Base-by-base conservation (phyloP, 2,888 invertebrate genomes). In the Caenorhabditis sp. region DNA sequence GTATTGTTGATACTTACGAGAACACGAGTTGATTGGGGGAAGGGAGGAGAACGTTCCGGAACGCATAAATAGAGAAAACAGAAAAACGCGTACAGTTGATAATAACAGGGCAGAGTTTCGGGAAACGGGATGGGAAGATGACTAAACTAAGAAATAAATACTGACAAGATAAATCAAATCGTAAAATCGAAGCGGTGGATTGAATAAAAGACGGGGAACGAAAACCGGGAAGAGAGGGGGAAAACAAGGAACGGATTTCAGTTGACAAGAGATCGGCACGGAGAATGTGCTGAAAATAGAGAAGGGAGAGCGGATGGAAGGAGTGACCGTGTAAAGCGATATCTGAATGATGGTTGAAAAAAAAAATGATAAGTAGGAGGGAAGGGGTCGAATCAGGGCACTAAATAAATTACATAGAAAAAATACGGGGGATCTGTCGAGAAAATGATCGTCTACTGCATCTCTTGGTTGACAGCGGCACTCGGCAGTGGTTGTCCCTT, bases 401-500 rank as follows among this genome's bases (percentile, higher is more conserved):
- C 47, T 18, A 47, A 47, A 47, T 13, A 40, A 18, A 47, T 4
- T 68, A 68, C 24, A 61, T 44, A 55, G 44, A 51, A 32, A 28
- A 40, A 15, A 32, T 32, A 32, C 32, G 32, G 32, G 32, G 32
- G 32, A 32, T 32, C 32, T 32, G n/a, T n/a, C n/a, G n/a, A n/a
- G n/a, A n/a, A 32, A 9, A 32, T 9, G 15, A n/a, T 9, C 11
- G 24, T 56, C 47, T 74, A 80, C 24, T 80, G 80, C 80, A 80
- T 80, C 8, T 80, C 80, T 32, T 80, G 80, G 28, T 22, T 79
- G n/a, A 47, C 51, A 8, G 61, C n/a, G 2, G 40, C 32, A 11
- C 64, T 26, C 32, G 71, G 47, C 32, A 82, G 15, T 4, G 67
- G 8, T 44, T 82, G 77, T 32, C 83, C 83, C 50, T 83, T 83